Percentiles rank a stretch among this genome's conserved stretches.
Evolutionary conservation across 2,113 vertebrate species (phyloP).

Genomic region (Cryptomyrus ogoouensis): DNA sequence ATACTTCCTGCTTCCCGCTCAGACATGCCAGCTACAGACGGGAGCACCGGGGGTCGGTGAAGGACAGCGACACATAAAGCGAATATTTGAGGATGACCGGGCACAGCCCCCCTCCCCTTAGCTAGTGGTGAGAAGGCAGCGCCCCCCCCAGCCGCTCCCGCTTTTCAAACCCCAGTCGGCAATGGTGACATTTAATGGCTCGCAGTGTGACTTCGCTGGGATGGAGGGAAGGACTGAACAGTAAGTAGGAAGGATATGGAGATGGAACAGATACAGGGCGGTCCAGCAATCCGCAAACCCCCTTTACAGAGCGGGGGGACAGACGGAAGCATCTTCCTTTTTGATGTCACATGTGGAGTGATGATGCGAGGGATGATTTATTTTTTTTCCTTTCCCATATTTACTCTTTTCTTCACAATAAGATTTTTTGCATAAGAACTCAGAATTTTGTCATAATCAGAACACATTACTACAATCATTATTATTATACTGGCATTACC

Average conservation of each 20-base stretch:
- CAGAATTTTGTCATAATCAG: background rate
- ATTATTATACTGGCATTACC: background rate
- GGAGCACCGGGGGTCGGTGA: background rate
- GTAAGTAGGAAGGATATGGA: background rate
- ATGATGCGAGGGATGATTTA: too few species aligned
- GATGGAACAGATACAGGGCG: background rate
- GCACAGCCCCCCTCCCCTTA: background rate
- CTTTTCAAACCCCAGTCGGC: background rate
- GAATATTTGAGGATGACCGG: background rate
- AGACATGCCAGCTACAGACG: background rate
- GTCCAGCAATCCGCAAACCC: background rate
- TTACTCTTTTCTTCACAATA: constrained; percentile 27
- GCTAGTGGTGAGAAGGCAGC: background rate
- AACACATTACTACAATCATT: background rate
- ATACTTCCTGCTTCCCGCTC: background rate
- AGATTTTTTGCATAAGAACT: constrained; percentile 10
- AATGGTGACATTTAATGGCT: background rate
- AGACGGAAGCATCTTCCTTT: background rate
- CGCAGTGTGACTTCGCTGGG: background rate
- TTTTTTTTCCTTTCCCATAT: background rate
- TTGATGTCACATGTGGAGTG: background rate
- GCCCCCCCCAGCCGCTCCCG: background rate
- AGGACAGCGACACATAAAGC: constrained; percentile 3
- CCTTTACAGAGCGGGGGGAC: background rate
- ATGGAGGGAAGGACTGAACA: background rate